Evolutionary conservation across 2,797 vertebrate genomes (phyloP), one percentile per base, ranked within the genome.

Genomic region (Melanotaenia trifasciata): DNA sequence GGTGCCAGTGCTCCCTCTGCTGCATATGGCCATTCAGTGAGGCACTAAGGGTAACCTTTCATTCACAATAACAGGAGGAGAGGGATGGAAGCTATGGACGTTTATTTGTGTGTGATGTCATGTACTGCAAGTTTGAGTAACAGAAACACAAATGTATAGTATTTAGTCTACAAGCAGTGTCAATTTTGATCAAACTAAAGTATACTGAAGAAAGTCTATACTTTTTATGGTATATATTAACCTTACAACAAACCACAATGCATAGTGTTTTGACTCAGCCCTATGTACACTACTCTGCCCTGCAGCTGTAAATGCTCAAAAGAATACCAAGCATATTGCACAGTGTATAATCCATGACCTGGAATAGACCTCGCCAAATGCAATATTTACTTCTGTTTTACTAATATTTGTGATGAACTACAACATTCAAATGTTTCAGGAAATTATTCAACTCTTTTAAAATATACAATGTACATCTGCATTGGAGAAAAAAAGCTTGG

Each of bases 1-100:
- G 88, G 80, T 63, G 59, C 33, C 24, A 1, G 26, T 61, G 69
- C 66, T 69, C 67, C 72, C 71, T n/a, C 30, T 58, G 74, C 67
- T 13, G 43, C 59, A 20, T 4, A 13, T 60, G 64, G 60, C 67
- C 62, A 70, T 79, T 59, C 53, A 70, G 76, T 80, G 59, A 80
- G 70, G 70, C 12, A 69, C 56, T 28, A 3, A 70, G 70, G 71
- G 47, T 65, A 72, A 36, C 53, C 50, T 62, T 65, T 65, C 50
- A 30, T 65, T 78, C 54, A 59, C 57, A 64, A 74, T 50, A 10
- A 33, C 53, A 57, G 65, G 68, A 62, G 50, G 50, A 70, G 70
- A 38, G 50, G 60, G 40, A 63, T 0, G 13, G 64, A 70, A 57
- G 68, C 72, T 73, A 59, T 53, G 57, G 54, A 43, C 57, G 70